Base-by-base conservation (phyloP, 2,888 invertebrate species). In the Hoplodrina ambigua region DNA sequence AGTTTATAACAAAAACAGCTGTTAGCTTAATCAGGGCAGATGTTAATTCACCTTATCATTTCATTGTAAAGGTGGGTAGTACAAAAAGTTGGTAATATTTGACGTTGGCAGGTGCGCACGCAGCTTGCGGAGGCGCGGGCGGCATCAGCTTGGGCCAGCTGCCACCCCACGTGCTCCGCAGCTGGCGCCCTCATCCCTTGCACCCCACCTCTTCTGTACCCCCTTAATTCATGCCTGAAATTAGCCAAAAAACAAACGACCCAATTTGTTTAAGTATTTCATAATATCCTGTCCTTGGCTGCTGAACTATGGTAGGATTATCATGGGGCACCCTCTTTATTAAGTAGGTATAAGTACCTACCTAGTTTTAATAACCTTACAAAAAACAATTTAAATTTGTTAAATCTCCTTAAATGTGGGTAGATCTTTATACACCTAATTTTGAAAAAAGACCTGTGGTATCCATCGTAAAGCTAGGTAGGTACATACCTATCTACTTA, bases 91-190 rank as follows among this genome's bases (percentile, higher is more conserved):
- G 52, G 85, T 86, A 87, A 90, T 89, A 85, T 94, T 93, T 90
- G 92, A 91, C 88, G 87, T 81, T 78, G 89, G 91, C 93, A 94
- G 94, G 94, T 93, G 95, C 82, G 81, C 30, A 63, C 80, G 91
- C 95, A 95, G 95, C 95, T 95, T 95, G 94, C 90, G 76, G 89
- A 88, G 89, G 72, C 65, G 72, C 87, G 77, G 82, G 82, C 72
- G 81, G 77, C 82, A 67, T 77, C 80, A 72, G 81, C 73, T 66
- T 60, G 73, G 71, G 72, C 37, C 94, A 95, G 93, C 95, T 95
- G 95, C 90, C 86, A 73, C 73, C 80, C 90, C 95, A 95, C 96
- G 95, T 95, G 95, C 95, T 91, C 62, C 69, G 85, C 95, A 95
- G 93, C 95, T 95, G 95, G 90, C 92, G 84, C 86, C 87, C 83